Percentiles rank a stretch among this genome's conserved stretches.
Evolutionary conservation across 2,797 vertebrate genomes (phyloP).

Genomic region (Pipistrellus kuhlii): DNA sequence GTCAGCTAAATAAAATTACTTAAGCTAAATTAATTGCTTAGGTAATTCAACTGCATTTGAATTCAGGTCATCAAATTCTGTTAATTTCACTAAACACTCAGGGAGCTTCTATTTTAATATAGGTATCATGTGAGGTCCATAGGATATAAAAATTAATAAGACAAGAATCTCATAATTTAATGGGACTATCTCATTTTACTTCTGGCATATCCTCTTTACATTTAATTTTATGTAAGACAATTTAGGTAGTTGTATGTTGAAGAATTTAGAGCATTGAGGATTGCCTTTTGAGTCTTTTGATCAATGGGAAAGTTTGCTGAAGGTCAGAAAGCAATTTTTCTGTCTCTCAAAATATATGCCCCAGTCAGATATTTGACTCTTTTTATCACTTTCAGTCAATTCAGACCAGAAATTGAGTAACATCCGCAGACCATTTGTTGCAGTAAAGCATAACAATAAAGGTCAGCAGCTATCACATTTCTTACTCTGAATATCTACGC

Average conservation of each 20-base stretch:
- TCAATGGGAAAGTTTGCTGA: slow-evolving; percentile 47
- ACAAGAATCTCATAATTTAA: neutral
- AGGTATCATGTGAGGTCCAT: neutral
- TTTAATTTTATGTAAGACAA: neutral
- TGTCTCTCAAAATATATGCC: neutral
- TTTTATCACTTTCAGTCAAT: slow-evolving; percentile 56
- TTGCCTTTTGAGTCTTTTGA: slow-evolving; percentile 1
- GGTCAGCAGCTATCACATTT: neutral
- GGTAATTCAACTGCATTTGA: neutral
- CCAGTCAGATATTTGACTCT: slow-evolving; percentile 57
- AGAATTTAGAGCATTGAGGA: neutral
- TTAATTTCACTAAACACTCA: slow-evolving; percentile 26
- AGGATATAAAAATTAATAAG: slow-evolving; percentile 2
- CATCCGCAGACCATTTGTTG: neutral
- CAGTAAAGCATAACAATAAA: slow-evolving; percentile 26
- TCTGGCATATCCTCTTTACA: neutral
- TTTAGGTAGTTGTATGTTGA: neutral
- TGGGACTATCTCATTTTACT: neutral
- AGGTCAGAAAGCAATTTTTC: slow-evolving; percentile 45
- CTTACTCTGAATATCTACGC: neutral
- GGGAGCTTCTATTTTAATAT: neutral
- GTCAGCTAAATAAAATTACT: neutral
- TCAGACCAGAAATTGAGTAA: slow-evolving; percentile 51
- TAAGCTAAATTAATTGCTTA: slow-evolving; percentile 36
- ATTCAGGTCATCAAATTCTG: neutral